A percentile compares a stretch with the other conserved stretches of the same genome.
These are phyloP conservation scores for Odobenus rosmarus DNA, from an alignment of 2,113 vertebrate genomes.

Conservation along the genomic window DNA sequence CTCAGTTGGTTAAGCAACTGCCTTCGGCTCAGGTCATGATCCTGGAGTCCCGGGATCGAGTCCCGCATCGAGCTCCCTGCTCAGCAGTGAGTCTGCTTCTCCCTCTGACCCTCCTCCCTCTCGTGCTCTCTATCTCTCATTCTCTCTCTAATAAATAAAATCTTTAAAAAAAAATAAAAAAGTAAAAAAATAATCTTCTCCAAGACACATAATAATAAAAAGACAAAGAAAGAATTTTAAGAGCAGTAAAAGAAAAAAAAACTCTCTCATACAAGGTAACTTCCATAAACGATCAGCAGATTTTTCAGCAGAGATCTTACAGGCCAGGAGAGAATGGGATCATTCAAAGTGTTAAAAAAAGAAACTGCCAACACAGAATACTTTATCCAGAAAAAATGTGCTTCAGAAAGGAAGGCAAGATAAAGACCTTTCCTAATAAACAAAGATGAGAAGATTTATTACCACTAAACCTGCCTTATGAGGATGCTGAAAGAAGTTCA, in stretches of 20 bases:
- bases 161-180: too few species aligned
- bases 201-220: not conserved
- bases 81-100: too few species aligned
- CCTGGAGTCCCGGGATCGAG: too few species aligned
- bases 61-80: too few species aligned
- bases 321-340: not conserved
- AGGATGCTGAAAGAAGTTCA: not conserved
- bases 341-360: not conserved
- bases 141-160: too few species aligned
- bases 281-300: not conserved
- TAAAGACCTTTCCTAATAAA: not conserved
- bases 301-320: not conserved
- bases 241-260: not conserved
- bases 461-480: not conserved
- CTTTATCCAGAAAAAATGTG: not conserved
- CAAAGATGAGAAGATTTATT: not conserved
- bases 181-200: not conserved
- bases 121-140: not conserved
- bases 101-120: too few species aligned
- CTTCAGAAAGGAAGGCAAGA: slow-evolving; percentile 8
- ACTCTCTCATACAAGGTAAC: not conserved
- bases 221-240: not conserved
- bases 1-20: too few species aligned
- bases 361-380: not conserved
- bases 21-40: too few species aligned